A percentile compares a stretch with the other conserved stretches of the same genome.
Evolutionary conservation across 2,888 invertebrate genomes (phyloP).

Genomic region (Gibbula magus): DNA sequence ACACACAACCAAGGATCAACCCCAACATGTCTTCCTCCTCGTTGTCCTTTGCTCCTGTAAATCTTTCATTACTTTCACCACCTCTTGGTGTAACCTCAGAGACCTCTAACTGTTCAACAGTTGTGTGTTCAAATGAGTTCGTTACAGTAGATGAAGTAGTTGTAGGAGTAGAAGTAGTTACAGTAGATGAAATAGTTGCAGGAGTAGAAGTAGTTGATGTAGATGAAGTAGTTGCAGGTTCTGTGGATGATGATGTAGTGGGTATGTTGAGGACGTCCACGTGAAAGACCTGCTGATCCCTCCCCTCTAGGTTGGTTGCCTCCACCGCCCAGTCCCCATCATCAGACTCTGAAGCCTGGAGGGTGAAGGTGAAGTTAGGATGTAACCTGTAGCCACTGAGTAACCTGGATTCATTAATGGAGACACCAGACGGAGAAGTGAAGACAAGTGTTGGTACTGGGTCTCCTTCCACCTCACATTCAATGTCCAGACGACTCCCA

Average conservation of each 20-base stretch:
- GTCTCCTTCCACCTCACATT: constrained; percentile 48
- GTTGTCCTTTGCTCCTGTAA: too few species aligned
- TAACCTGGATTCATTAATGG: not conserved
- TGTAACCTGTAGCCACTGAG: not conserved
- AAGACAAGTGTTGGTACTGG: constrained; percentile 52
- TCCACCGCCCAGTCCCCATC: constrained; percentile 44
- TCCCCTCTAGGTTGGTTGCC: constrained; percentile 41
- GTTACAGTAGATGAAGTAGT: not conserved
- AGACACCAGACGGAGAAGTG: constrained; percentile 39
- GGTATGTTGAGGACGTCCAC: not conserved
- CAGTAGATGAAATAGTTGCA: not conserved
- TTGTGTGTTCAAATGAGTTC: not conserved
- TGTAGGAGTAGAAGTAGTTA: not conserved
- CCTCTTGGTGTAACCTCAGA: too few species aligned
- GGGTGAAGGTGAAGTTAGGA: constrained; percentile 38
- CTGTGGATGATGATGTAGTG: not conserved
- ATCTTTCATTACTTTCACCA: too few species aligned
- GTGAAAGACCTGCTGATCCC: too few species aligned
- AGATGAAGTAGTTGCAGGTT: not conserved
- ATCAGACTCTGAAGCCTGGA: constrained; percentile 32
- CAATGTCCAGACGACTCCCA: constrained; percentile 35
- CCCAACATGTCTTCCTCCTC: not conserved
- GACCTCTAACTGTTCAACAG: not conserved
- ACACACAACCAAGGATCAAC: not conserved
- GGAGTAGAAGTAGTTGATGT: not conserved